A percentile compares a stretch with the other conserved stretches of the same genome.
Conservation (phyloP, 2,888 invertebrate species). For the Amaurobius ferox region DNA sequence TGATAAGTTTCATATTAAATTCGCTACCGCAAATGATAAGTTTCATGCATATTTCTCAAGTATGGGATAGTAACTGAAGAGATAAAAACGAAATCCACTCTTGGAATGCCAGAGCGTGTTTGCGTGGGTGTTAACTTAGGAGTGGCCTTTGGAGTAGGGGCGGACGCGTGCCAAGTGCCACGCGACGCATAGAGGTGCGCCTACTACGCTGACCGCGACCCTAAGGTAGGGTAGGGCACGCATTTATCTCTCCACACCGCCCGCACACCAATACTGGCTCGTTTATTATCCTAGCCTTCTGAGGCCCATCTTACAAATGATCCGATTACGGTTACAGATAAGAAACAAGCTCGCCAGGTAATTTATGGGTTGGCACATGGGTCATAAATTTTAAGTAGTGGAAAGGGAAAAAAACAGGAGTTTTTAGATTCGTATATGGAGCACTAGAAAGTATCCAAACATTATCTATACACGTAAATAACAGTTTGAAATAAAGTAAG, state of each 20-base stretch:
- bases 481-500: too few species aligned
- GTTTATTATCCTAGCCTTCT: neutral
- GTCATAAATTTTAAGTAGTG: neutral
- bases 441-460: too few species aligned
- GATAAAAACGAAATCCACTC: neutral
- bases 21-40: too few species aligned
- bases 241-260: conserved; percentile 16
- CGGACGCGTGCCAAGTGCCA: conserved; percentile 38
- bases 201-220: conserved; percentile 41
- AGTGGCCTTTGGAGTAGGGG: conserved; percentile 28
- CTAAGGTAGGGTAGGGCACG: neutral
- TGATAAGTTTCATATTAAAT: too few species aligned
- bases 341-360: conserved; percentile 10
- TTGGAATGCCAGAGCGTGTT: conserved; percentile 24
- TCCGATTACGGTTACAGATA: neutral
- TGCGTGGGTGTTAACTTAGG: conserved; percentile 46
- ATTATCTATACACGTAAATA: too few species aligned
- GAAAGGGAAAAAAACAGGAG: too few species aligned
- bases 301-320: neutral
- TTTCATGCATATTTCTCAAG: too few species aligned
- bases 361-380: neutral
- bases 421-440: too few species aligned
- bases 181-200: conserved; percentile 51
- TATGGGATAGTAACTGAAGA: neutral
- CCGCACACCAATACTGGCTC: neutral